Evolutionary conservation across 2,113 vertebrate genomes (phyloP), one percentile per base, ranked within the genome.

Genomic region (Accipiter virgatus): DNA sequence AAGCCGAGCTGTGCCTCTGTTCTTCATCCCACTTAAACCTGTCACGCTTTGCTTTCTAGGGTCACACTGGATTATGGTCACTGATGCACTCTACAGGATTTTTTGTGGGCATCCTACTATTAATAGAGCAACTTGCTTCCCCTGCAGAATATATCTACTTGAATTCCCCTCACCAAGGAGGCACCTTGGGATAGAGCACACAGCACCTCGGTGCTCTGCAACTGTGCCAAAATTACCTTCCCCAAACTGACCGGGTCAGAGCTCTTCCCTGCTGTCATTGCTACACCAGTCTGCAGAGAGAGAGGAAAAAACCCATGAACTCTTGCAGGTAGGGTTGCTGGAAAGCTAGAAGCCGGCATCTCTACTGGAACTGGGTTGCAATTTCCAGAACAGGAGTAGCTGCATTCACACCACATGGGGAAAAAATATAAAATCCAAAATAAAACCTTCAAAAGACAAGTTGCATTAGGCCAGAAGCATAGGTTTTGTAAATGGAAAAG

Each of bases 281-380:
- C 26, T 81, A 40, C 23, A n/a, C 26, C 31, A 8, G 1, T 23
- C n/a, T 58, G 48, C n/a, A 62, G 34, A 79, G 42, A 43, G 4
- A n/a, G 11, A 31, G 3, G 5, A 6, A 15, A 13, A 21, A 50
- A 0, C 0, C 1, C 48, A 25, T 13, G 15, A 65, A 38, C 43
- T 70, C 22, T 65, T 7, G 13, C 20, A 81, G 21, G 14, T 34
- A 52, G 34, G 4, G 31, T 17, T 67, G 34, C 36, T 48, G 42
- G 45, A 75, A 91, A 83, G 27, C 38, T 72, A 34, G 52, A 86
- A 90, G 45, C 21, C 3, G 3, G 16, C 21, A 14, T 48, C 21
- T 50, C 34, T 40, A 16, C 32, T 61, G 16, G 48, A 45, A 59
- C 20, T 50, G 32, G 11, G 15, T 6, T 42, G 16, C n/a, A n/a